These are phyloP conservation scores for Drosophila parvula DNA, from an alignment of 1,140 invertebrate species.

Conservation along the genomic window DNA sequence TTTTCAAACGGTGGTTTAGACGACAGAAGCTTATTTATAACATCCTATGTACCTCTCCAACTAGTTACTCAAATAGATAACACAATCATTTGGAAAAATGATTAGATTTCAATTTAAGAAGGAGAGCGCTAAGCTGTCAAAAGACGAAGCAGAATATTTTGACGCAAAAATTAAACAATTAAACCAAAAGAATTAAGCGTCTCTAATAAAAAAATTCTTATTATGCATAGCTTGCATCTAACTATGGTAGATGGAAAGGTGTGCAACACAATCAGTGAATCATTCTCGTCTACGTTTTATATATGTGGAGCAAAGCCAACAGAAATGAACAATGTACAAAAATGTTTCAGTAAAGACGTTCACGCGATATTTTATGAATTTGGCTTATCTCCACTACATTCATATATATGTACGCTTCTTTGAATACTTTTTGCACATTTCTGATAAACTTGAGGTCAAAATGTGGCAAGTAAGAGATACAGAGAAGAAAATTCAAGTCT, in stretches of 20 bases:
- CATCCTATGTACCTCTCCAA: background rate
- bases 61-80: background rate
- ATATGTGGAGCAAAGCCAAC: background rate
- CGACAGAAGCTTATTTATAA: too few species aligned
- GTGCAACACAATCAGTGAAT: background rate
- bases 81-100: background rate
- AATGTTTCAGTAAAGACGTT: background rate
- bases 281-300: too few species aligned
- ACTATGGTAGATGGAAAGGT: slow-evolving; percentile 1
- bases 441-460: background rate
- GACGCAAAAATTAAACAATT: too few species aligned
- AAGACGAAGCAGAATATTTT: background rate
- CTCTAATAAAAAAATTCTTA: background rate
- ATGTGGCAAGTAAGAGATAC: background rate
- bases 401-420: background rate
- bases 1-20: too few species aligned
- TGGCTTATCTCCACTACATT: slow-evolving; percentile 2
- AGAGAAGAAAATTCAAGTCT: background rate
- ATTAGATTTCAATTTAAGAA: slow-evolving; percentile 2
- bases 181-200: slow-evolving; percentile 2
- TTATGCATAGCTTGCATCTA: slow-evolving; percentile 1
- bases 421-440: background rate
- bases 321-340: background rate
- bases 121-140: background rate
- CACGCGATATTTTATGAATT: background rate